Evolutionary conservation across 2,797 vertebrate genomes (phyloP).

Genomic region (Mastacembelus armatus): DNA sequence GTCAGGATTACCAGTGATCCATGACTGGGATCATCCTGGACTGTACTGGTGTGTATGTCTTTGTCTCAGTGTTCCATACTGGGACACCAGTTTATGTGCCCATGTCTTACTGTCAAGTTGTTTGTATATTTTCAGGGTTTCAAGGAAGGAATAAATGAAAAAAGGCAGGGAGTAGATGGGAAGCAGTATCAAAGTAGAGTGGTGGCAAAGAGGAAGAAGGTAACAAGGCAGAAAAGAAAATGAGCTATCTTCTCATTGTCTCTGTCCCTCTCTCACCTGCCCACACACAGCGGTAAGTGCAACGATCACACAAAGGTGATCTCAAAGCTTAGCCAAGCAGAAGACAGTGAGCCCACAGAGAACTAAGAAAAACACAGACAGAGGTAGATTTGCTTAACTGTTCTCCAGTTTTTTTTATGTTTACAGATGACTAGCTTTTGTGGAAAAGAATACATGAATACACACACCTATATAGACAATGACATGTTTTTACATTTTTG

Average conservation of each 20-base stretch:
- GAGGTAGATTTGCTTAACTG: slow-evolving; percentile 15
- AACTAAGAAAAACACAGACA: slow-evolving; percentile 37
- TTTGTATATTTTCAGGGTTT: slow-evolving; percentile 20
- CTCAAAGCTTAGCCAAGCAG: slow-evolving; percentile 63
- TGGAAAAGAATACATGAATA: neutral
- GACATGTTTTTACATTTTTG: neutral
- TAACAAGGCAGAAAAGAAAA: slow-evolving; percentile 40
- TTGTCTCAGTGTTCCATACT: slow-evolving; percentile 53
- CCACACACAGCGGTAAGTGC: slow-evolving; percentile 64
- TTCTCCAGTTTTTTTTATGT: slow-evolving; percentile 19
- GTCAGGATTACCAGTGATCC: slow-evolving; percentile 60
- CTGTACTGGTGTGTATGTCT: slow-evolving; percentile 56
- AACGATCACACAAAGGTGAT: slow-evolving; percentile 73
- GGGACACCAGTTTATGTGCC: slow-evolving; percentile 32
- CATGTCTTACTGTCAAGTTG: slow-evolving; percentile 30
- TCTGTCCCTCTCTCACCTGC: slow-evolving; percentile 44
- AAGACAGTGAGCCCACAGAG: slow-evolving; percentile 47
- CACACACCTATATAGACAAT: neutral
- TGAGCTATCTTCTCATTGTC: slow-evolving; percentile 44
- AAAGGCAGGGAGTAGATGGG: slow-evolving; percentile 19
- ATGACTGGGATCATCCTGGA: slow-evolving; percentile 64
- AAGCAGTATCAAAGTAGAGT: slow-evolving; percentile 53
- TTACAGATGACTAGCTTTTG: slow-evolving; percentile 31
- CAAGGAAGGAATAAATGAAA: slow-evolving; percentile 30
- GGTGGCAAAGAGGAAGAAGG: slow-evolving; percentile 21